These are phyloP conservation scores for Aplidium turbinatum DNA, from an alignment of 23 tunicate species.

Conservation along the genomic window DNA sequence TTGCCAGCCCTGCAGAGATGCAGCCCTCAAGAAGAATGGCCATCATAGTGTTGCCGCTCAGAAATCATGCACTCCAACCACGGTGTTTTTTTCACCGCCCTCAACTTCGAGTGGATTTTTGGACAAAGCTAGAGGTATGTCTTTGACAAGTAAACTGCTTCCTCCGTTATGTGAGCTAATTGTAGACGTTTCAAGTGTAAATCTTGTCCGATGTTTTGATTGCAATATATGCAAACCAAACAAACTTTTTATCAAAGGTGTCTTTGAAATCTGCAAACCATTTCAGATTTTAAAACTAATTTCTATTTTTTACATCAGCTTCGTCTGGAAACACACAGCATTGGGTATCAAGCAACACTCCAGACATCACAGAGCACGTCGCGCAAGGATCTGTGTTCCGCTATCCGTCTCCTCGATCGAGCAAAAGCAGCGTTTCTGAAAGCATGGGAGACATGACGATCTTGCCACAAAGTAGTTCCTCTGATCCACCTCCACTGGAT, in stretches of 20 bases:
- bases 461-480: neutral
- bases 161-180: no score
- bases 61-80: no score
- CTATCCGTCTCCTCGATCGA: conserved; percentile 33
- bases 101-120: conserved; percentile 41
- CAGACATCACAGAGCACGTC: no score
- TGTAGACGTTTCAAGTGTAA: no score
- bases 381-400: conserved; percentile 3
- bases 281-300: no score
- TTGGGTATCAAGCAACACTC: conserved; percentile 79
- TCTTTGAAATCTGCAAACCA: no score
- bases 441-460: neutral
- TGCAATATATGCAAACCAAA: no score
- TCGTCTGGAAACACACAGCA: conserved; percentile 55
- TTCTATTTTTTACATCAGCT: conserved; percentile 8
- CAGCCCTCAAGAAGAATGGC: neutral
- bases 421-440: neutral
- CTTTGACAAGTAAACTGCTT: no score
- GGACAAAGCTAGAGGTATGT: conserved; percentile 68
- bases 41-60: neutral
- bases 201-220: no score
- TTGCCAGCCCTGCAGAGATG: conserved; percentile 25
- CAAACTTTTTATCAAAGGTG: no score
- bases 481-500: neutral
- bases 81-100: neutral